A percentile compares a stretch with the other conserved stretches of the same genome.
phyloP scores from a whole-genome alignment of 2,888 invertebrate species.

The Leptura quadrifasciata region DNA sequence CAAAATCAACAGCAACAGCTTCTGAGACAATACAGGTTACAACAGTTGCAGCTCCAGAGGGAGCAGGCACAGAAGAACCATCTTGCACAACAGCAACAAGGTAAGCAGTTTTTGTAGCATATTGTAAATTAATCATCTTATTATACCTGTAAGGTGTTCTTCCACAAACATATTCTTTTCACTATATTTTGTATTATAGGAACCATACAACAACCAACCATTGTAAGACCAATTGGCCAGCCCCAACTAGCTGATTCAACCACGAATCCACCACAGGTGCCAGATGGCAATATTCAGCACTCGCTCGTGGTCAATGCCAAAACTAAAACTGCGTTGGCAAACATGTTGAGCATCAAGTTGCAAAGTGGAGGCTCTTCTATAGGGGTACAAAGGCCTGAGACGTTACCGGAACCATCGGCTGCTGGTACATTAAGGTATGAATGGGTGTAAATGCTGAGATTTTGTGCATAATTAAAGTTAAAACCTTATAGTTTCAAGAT shows the following conservation, averaged over 20 bases:
- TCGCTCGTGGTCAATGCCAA: slow-evolving; percentile 82
- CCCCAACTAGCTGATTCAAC: slow-evolving; percentile 62
- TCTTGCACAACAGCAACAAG: slow-evolving; percentile 61
- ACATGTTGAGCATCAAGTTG: slow-evolving; percentile 91
- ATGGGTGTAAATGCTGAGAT: background rate
- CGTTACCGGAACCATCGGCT: slow-evolving; percentile 75
- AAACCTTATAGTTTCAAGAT: background rate
- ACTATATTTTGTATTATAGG: background rate
- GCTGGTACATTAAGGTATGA: slow-evolving; percentile 79
- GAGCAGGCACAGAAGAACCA: slow-evolving; percentile 65
- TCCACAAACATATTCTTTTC: background rate
- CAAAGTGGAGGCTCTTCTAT: slow-evolving; percentile 76
- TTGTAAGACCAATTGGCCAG: slow-evolving; percentile 57
- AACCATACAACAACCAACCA: slow-evolving; percentile 42
- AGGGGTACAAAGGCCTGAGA: slow-evolving; percentile 74
- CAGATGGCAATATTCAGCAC: slow-evolving; percentile 48
- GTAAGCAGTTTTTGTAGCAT: slow-evolving; percentile 23
- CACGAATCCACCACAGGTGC: slow-evolving; percentile 57
- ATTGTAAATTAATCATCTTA: background rate
- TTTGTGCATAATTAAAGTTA: background rate
- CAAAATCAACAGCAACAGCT: slow-evolving; percentile 66
- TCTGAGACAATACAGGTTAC: slow-evolving; percentile 79
- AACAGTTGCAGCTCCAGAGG: slow-evolving; percentile 76
- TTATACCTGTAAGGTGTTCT: background rate
- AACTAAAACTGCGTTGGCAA: slow-evolving; percentile 96